Conservation (phyloP, 1,140 invertebrate genomes). For the Leptinotarsa defecta region DNA sequence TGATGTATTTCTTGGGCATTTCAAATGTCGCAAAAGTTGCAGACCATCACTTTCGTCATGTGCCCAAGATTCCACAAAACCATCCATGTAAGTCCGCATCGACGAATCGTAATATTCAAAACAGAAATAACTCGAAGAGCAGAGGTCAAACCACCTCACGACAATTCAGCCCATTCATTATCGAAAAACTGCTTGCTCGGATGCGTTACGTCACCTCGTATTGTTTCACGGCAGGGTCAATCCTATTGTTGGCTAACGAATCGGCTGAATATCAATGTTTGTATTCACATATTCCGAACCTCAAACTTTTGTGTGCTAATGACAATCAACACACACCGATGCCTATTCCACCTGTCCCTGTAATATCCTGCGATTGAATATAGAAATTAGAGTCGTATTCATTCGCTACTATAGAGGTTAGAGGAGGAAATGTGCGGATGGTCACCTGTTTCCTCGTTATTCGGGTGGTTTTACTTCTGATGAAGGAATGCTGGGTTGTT, state of each 20-base stretch:
- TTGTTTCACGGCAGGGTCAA: background rate
- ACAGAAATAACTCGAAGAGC: constrained; percentile 2
- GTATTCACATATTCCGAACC: constrained; percentile 5
- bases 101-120: background rate
- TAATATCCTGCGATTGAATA: constrained; percentile 9
- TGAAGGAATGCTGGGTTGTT: background rate
- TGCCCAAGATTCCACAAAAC: no score
- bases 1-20: no score
- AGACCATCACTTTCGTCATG: no score
- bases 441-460: background rate
- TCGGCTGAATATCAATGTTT: constrained; percentile 21
- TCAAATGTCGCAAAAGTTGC: no score
- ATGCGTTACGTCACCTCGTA: constrained; percentile 1
- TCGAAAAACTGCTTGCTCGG: constrained; percentile 7
- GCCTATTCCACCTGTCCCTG: constrained; percentile 18
- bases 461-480: background rate
- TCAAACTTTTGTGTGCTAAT: constrained; percentile 21
- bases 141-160: constrained; percentile 1
- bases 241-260: constrained; percentile 8
- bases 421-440: background rate
- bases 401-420: background rate
- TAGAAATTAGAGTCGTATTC: background rate
- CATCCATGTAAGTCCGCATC: no score
- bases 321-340: background rate
- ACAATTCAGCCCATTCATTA: background rate